Conservation (phyloP, 2,888 invertebrate species). For the Stenchaetothrips biformis region DNA sequence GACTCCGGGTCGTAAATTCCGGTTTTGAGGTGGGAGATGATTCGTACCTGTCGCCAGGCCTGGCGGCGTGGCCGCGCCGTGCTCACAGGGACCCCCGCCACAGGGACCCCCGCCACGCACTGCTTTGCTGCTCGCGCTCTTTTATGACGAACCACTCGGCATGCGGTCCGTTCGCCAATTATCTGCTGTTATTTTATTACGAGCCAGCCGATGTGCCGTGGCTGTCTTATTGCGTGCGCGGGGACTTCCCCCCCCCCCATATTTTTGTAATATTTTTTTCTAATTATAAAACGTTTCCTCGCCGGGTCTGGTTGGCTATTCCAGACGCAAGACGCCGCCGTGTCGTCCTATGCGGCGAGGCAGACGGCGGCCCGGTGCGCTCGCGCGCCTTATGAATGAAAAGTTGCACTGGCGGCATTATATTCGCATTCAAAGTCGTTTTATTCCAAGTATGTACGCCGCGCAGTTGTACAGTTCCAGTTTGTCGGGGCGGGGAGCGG, state of each 20-base stretch:
- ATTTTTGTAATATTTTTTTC: too few relatives aligned
- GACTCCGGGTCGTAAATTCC: slow-evolving; percentile 8
- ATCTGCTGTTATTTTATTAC: slow-evolving; percentile 11
- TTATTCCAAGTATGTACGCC: slow-evolving; percentile 43
- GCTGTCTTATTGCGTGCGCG: neutral
- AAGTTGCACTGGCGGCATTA: neutral
- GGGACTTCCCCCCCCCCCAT: too few relatives aligned
- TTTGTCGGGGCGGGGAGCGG: too few relatives aligned
- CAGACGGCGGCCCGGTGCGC: neutral
- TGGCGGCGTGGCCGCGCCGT: neutral
- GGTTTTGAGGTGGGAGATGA: slow-evolving; percentile 23
- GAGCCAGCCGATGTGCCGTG: neutral
- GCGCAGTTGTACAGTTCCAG: neutral
- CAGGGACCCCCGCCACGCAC: slow-evolving; percentile 31
- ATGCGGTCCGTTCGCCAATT: slow-evolving; percentile 17
- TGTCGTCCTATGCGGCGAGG: neutral
- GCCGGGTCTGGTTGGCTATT: neutral
- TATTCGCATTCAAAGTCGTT: slow-evolving; percentile 43
- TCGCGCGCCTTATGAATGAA: neutral
- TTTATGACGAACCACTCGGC: slow-evolving; percentile 22
- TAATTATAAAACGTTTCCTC: too few relatives aligned
- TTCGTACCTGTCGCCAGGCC: slow-evolving; percentile 14
- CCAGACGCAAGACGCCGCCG: neutral
- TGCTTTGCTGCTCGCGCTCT: neutral
- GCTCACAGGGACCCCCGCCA: slow-evolving; percentile 21